Conservation (phyloP, 2,888 invertebrate species). For the Lampropteryx suffumata region DNA sequence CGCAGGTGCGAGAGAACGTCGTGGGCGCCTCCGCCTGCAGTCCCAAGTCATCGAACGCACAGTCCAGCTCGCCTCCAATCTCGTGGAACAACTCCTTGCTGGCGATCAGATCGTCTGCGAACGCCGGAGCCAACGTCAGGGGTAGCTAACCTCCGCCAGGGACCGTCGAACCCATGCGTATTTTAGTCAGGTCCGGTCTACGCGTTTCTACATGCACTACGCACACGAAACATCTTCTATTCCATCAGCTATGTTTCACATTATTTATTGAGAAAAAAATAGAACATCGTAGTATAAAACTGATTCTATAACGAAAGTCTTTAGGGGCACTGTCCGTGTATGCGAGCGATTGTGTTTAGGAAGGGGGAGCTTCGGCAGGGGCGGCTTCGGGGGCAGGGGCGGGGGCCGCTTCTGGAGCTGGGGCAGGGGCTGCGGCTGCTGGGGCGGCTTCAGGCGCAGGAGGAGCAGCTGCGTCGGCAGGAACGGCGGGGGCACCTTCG, state of each 20-base stretch:
- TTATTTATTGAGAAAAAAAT: slow-evolving; percentile 63
- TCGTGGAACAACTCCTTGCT: slow-evolving; percentile 96
- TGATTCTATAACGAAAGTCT: slow-evolving; percentile 28
- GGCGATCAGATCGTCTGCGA: slow-evolving; percentile 91
- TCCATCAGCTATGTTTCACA: slow-evolving; percentile 76
- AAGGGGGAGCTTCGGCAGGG: slow-evolving; percentile 29
- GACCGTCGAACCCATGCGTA: no score
- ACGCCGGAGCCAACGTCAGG: slow-evolving; percentile 42
- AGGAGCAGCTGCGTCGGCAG: slow-evolving; percentile 40
- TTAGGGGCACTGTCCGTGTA: slow-evolving; percentile 17
- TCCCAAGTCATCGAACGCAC: slow-evolving; percentile 90
- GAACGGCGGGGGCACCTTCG: slow-evolving; percentile 50
- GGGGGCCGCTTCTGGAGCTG: slow-evolving; percentile 36
- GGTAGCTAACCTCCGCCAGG: no score
- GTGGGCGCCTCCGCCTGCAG: slow-evolving; percentile 46
- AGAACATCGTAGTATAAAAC: slow-evolving; percentile 34
- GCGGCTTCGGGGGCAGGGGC: slow-evolving; percentile 35
- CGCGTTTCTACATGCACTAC: slow-evolving; percentile 10
- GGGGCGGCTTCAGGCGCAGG: slow-evolving; percentile 37
- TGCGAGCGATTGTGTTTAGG: slow-evolving; percentile 25
- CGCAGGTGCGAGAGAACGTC: slow-evolving; percentile 53
- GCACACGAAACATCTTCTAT: slow-evolving; percentile 45
- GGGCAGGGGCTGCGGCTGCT: slow-evolving; percentile 32
- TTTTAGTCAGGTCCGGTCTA: no score
- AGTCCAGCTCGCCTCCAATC: slow-evolving; percentile 96